A percentile compares a stretch with the other conserved stretches of the same genome.
These are phyloP conservation scores for Euzetes globulus DNA, from an alignment of 2,888 invertebrate genomes.

Conservation along the genomic window DNA sequence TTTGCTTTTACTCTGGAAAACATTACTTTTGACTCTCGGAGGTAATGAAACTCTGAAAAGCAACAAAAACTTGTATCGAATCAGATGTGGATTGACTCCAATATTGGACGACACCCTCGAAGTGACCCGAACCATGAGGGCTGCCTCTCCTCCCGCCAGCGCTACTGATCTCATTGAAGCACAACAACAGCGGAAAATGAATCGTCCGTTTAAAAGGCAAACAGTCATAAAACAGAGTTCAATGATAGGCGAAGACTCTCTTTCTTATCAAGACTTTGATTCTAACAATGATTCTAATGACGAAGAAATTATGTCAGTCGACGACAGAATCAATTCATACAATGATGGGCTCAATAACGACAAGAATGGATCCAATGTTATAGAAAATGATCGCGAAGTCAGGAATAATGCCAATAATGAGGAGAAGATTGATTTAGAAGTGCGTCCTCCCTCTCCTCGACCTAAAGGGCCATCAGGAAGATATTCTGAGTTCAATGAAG, in stretches of 20 bases:
- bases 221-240: constrained; percentile 86
- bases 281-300: constrained; percentile 54
- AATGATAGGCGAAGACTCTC: constrained; percentile 62
- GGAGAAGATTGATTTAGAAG: constrained; percentile 45
- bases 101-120: constrained; percentile 87
- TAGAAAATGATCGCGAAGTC: not conserved
- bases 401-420: constrained; percentile 29
- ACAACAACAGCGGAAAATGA: constrained; percentile 68
- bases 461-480: constrained; percentile 47
- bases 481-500: not conserved
- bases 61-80: constrained; percentile 56
- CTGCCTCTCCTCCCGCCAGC: constrained; percentile 88
- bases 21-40: constrained; percentile 78
- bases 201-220: constrained; percentile 52
- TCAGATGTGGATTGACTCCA: constrained; percentile 63
- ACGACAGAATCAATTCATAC: constrained; percentile 45
- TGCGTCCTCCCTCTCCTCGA: constrained; percentile 53
- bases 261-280: constrained; percentile 51
- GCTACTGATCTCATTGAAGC: constrained; percentile 80
- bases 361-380: not conserved
- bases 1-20: constrained; percentile 87
- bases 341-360: constrained; percentile 36
- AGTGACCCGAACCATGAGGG: constrained; percentile 85
- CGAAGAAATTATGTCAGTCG: constrained; percentile 48
- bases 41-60: constrained; percentile 75